phyloP scores from a whole-genome alignment of 2,888 invertebrate species.

The Synanthedon tipuliformis region DNA sequence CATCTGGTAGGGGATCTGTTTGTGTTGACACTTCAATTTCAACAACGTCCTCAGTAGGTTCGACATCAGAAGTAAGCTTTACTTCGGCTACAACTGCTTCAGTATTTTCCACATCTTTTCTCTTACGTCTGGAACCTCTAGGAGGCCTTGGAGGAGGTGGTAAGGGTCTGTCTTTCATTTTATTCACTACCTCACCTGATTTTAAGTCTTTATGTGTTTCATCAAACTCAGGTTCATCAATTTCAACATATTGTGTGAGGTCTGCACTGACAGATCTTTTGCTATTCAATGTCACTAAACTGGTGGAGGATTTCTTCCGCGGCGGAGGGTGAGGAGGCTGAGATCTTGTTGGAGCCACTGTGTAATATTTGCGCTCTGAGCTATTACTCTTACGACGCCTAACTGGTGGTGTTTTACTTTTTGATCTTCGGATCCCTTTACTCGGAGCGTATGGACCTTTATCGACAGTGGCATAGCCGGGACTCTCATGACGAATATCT shows the following conservation, averaged over 20 bases:
- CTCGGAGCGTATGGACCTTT: constrained; percentile 76
- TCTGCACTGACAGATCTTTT: constrained; percentile 51
- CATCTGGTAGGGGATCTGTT: constrained; percentile 86
- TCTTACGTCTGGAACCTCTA: constrained; percentile 67
- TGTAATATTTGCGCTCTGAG: constrained; percentile 75
- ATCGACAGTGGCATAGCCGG: constrained; percentile 83
- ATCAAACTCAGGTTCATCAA: constrained; percentile 70
- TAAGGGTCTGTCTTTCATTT: constrained; percentile 87
- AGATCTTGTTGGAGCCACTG: constrained; percentile 63
- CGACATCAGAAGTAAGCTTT: constrained; percentile 19
- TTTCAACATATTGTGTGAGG: constrained; percentile 72
- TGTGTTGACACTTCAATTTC: constrained; percentile 86
- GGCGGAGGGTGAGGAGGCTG: constrained; percentile 73
- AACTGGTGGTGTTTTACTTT: constrained; percentile 62
- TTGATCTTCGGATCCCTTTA: constrained; percentile 66
- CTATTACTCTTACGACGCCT: constrained; percentile 59
- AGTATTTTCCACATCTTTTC: constrained; percentile 27
- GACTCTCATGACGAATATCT: constrained; percentile 56
- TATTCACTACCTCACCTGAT: constrained; percentile 81
- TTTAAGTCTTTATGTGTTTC: constrained; percentile 74
- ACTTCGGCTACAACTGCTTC: constrained; percentile 8
- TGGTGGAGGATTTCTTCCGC: constrained; percentile 71
- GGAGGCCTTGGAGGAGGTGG: constrained; percentile 90
- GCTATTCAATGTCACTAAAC: constrained; percentile 65
- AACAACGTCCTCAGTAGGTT: constrained; percentile 38